Conservation (phyloP, 1,140 invertebrate species). For the Sitobion miscanthi region DNA sequence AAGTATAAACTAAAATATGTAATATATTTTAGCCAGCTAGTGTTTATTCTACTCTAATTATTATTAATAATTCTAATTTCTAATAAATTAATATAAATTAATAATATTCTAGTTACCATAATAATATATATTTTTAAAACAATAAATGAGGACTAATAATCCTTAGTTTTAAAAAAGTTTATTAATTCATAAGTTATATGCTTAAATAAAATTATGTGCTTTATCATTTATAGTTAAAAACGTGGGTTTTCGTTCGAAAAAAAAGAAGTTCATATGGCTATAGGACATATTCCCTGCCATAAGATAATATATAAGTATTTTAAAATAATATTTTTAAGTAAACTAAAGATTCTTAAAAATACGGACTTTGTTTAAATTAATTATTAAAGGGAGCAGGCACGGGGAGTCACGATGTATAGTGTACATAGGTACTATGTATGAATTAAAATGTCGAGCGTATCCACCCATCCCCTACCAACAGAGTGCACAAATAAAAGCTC, state of each 20-base stretch:
- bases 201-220: background rate
- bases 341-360: background rate
- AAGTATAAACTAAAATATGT: background rate
- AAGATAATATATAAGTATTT: background rate
- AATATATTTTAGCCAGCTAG: background rate
- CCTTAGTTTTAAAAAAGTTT: background rate
- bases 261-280: background rate
- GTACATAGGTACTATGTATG: background rate
- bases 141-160: background rate
- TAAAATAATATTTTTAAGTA: no score
- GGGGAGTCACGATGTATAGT: background rate
- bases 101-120: no score
- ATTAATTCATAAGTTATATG: background rate
- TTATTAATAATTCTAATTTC: background rate
- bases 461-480: background rate
- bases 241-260: background rate
- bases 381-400: background rate
- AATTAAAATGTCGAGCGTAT: background rate
- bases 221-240: background rate
- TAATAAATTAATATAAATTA: background rate
- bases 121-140: no score
- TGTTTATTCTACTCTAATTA: background rate
- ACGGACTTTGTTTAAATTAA: background rate
- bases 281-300: background rate
- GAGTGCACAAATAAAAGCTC: background rate